A percentile compares a stretch with the other conserved stretches of the same genome.
phyloP scores from a whole-genome alignment of 64 coral and sea anemone species.

The Montipora efflorescens region DNA sequence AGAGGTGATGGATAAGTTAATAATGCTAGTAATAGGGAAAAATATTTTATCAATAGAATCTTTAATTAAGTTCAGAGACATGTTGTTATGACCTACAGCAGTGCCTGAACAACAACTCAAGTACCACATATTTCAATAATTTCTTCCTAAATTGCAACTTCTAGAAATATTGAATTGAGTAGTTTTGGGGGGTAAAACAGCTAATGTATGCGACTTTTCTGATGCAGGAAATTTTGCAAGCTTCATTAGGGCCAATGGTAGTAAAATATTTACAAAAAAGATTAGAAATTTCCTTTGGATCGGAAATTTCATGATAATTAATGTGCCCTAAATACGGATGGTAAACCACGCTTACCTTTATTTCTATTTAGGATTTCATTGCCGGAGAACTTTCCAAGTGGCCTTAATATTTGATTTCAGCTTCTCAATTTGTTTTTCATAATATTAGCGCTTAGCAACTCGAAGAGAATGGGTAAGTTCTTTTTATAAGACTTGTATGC shows the following conservation, averaged over 20 bases:
- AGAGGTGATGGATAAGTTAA: conserved; percentile 23
- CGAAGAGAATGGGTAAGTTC: not conserved
- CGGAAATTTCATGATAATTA: conserved; percentile 35
- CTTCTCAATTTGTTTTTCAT: conserved; percentile 16
- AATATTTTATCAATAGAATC: too few relatives aligned
- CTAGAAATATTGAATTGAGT: not conserved
- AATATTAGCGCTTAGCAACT: conserved; percentile 10
- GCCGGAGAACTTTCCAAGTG: not conserved
- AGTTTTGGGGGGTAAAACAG: conserved; percentile 31
- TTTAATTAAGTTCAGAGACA: too few relatives aligned
- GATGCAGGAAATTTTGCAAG: conserved; percentile 13
- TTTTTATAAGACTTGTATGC: conserved; percentile 20
- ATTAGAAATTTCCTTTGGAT: conserved; percentile 57
- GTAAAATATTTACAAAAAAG: not conserved
- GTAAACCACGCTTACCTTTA: conserved; percentile 1
- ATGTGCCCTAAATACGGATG: not conserved
- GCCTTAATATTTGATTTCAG: not conserved
- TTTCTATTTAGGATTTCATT: conserved; percentile 33
- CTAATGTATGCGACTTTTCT: not conserved
- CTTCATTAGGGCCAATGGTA: not conserved
- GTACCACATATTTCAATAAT: conserved; percentile 35
- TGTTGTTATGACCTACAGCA: not conserved
- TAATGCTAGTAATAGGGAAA: not conserved
- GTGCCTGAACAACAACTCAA: conserved; percentile 40
- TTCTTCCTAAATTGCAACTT: not conserved